Evolutionary conservation across 2,888 invertebrate species (phyloP).

Genomic region (Oligia fasciuncula): DNA sequence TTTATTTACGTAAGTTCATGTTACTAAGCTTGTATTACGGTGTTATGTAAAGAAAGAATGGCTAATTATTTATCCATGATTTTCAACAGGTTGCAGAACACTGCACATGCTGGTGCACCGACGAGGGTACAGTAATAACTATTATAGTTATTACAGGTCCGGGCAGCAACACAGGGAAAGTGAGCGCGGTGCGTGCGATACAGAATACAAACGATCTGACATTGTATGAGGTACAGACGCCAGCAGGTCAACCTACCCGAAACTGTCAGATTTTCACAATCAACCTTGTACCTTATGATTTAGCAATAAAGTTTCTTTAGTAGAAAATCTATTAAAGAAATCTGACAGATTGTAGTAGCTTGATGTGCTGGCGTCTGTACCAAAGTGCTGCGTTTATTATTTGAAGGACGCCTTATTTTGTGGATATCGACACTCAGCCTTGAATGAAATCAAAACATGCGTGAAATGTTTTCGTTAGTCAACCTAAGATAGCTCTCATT

Average conservation of each 20-base stretch:
- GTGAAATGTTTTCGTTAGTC: background rate
- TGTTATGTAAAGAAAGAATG: background rate
- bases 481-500: background rate
- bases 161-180: background rate
- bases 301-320: too few species aligned
- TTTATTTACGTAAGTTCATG: background rate
- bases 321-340: too few species aligned
- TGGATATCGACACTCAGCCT: background rate
- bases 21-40: background rate
- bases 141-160: constrained; percentile 23
- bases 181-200: constrained; percentile 27
- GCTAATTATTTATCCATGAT: constrained; percentile 19
- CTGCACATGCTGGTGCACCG: constrained; percentile 6
- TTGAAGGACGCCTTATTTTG: background rate
- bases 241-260: too few species aligned
- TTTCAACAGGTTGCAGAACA: constrained; percentile 13
- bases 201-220: background rate
- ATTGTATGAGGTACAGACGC: background rate
- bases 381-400: background rate
- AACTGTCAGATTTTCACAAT: too few species aligned
- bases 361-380: too few species aligned
- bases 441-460: background rate
- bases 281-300: too few species aligned
- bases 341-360: too few species aligned
- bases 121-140: constrained; percentile 28